A percentile compares a stretch with the other conserved stretches of the same genome.
These are phyloP conservation scores for Atrichornis clamosus DNA, from an alignment of 2,113 vertebrate species.

Conservation along the genomic window DNA sequence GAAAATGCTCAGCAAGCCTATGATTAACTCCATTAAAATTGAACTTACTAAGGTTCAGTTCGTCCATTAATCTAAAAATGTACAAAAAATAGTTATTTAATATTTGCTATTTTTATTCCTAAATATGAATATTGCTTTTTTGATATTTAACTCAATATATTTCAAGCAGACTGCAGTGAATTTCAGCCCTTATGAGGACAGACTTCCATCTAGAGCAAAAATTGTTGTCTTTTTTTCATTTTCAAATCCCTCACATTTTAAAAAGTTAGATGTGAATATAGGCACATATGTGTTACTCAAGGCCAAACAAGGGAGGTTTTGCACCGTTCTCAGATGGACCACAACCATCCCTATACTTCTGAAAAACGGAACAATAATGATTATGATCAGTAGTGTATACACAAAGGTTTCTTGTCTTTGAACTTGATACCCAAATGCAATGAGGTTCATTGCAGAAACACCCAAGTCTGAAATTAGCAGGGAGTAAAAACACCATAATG, in stretches of 20 bases:
- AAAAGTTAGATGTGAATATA: not conserved
- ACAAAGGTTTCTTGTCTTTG: not conserved
- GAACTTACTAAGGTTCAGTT: not conserved
- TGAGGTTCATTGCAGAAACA: fast-evolving
- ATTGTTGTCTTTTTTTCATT: not conserved
- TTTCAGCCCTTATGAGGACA: not conserved
- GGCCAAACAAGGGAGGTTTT: not conserved
- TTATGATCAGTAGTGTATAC: not conserved
- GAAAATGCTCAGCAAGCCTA: not conserved
- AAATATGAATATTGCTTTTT: not conserved
- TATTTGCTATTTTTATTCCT: not conserved
- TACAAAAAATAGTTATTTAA: not conserved
- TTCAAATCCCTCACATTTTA: not conserved
- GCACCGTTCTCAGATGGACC: not conserved
- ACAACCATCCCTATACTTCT: not conserved
- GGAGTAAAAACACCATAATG: not conserved
- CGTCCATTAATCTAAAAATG: not conserved
- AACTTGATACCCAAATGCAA: not conserved
- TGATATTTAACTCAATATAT: not conserved
- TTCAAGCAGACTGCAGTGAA: not conserved
- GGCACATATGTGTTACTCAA: not conserved
- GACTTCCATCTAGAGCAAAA: not conserved
- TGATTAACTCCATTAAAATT: not conserved
- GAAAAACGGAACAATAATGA: not conserved
- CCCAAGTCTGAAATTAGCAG: not conserved